Evolutionary conservation across 2,113 vertebrate species (phyloP), one percentile per base, ranked within the genome.

Genomic region (Plestiodon gilberti): DNA sequence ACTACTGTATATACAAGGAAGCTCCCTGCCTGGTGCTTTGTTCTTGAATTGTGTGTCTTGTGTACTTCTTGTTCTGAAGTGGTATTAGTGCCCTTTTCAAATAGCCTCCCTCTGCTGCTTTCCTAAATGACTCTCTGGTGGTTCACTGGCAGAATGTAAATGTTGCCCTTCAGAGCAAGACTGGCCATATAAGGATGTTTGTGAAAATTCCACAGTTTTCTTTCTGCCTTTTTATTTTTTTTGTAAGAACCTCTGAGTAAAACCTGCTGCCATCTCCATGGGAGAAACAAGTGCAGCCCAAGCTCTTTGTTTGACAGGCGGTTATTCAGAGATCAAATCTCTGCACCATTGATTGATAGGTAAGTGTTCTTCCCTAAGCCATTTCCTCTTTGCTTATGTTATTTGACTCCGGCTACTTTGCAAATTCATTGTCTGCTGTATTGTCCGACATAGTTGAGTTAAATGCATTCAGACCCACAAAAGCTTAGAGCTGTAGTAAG

Each of bases 71-170:
- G 69, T 73, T 40, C 69, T 59, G 33, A 73, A 71, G 30, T 14
- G 25, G 35, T 82, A 57, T 71, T 69, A 43, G 38, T 81, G 62
- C 43, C 43, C n/a, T 82, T 80, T 35, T 73, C 33, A 61, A 61
- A 59, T n/a, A 40, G 15, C 43, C 73, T 30, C 59, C 23, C 38
- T 65, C 61, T 65, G 23, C 38, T 64, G 59, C 78, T 83, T 59
- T 59, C n/a, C 52, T 28, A 82, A 73, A 73, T 14, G 13, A 69
- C 48, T 15, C 22, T 82, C 67, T 70, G 65, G n/a, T 57, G 30
- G 65, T 82, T 82, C 30, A 82, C 71, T 73, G 69, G 55, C 69
- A 83, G 48, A 57, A 82, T 73, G 13, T 62, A 57, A 82, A 40
- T 61, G 52, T 57, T 59, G 52, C 6, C 67, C 33, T 82, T 69